Conservation (phyloP, 2,113 vertebrate genomes). For the human (Homo sapiens) region GRCh38 chr2:61279501-61280000, state of each 20-base stretch:
- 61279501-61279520: background rate
- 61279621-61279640: background rate
- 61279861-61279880: slow-evolving; percentile 33
- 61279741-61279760: background rate
- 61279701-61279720: background rate
- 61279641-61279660: background rate
- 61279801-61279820: background rate
- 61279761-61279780: background rate
- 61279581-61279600: background rate
- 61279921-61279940: background rate
- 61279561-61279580: background rate
- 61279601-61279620: background rate
- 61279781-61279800: slow-evolving; percentile 18
- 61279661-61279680: background rate
- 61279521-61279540: background rate
- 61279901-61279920: background rate
- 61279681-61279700: background rate
- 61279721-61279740: background rate
- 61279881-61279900: slow-evolving; percentile 32
- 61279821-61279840: background rate
- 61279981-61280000: background rate
- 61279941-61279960: slow-evolving; percentile 8
- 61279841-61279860: background rate
- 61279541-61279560: background rate
- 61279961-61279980: background rate